Conservation (phyloP, 2,797 vertebrate genomes). For the Brachymystax lenok region DNA sequence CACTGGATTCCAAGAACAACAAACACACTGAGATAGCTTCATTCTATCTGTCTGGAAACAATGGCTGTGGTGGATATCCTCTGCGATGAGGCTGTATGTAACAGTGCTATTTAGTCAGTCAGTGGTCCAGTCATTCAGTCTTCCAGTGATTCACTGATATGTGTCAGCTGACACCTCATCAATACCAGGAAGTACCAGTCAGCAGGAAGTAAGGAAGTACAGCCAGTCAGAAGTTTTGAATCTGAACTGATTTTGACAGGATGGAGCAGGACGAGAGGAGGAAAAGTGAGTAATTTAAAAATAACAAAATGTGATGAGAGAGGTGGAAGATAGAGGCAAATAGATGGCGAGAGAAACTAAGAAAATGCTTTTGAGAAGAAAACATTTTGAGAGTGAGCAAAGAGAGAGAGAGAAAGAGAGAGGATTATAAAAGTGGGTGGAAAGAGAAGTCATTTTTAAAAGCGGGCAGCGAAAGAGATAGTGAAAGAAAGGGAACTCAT, state of each 20-base stretch:
- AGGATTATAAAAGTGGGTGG: conserved; percentile 5
- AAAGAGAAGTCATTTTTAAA: conserved; percentile 43
- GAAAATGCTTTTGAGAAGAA: not conserved
- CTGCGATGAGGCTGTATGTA: not conserved
- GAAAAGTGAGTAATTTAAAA: conserved; percentile 36
- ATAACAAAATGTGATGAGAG: not conserved
- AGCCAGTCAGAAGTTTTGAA: conserved; percentile 43
- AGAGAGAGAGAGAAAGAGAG: not conserved
- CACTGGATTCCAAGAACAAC: not conserved
- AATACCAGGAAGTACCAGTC: conserved; percentile 34
- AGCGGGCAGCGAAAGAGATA: conserved; percentile 12
- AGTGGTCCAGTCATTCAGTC: conserved; percentile 32
- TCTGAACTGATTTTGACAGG: conserved; percentile 32
- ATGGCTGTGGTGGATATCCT: not conserved
- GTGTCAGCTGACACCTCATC: conserved; percentile 40
- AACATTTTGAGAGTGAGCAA: not conserved
- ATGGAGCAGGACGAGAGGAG: conserved; percentile 30
- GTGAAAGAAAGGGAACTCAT: conserved; percentile 13
- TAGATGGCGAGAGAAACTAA: conserved; percentile 19
- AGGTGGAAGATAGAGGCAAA: conserved; percentile 33
- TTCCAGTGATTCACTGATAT: conserved; percentile 19
- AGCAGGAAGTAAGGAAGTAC: not conserved
- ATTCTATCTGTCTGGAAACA: conserved; percentile 16
- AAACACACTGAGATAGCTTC: not conserved
- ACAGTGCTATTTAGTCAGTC: conserved; percentile 13